Conservation (phyloP, 2,888 invertebrate species). For the Clusia tigrina region DNA sequence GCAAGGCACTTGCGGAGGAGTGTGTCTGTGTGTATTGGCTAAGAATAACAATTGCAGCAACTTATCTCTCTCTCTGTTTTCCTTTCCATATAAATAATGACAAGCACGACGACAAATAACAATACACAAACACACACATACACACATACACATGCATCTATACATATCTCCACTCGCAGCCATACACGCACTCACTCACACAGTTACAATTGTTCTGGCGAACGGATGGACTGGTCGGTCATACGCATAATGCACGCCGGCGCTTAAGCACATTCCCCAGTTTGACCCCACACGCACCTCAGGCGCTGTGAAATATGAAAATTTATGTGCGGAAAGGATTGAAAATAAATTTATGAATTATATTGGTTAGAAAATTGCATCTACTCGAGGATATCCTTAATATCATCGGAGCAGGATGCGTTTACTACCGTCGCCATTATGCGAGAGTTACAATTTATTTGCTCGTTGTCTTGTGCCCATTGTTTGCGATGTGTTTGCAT, state of each 20-base stretch:
- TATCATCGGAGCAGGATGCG: constrained; percentile 52
- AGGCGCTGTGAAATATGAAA: constrained; percentile 51
- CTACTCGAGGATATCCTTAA: constrained; percentile 57
- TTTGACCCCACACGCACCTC: background rate
- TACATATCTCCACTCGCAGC: constrained; percentile 9
- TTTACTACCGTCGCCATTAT: constrained; percentile 9
- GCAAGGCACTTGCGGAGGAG: too few species aligned
- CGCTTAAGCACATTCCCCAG: too few species aligned
- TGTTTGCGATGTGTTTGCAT: background rate
- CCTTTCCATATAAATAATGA: constrained; percentile 58
- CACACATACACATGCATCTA: constrained; percentile 15
- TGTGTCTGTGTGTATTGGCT: constrained; percentile 14
- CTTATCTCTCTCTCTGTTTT: constrained; percentile 36
- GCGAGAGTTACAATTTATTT: background rate
- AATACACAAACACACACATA: constrained; percentile 39
- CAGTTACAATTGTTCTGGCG: background rate
- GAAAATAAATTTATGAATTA: constrained; percentile 62
- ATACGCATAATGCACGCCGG: too few species aligned
- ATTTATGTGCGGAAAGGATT: constrained; percentile 62
- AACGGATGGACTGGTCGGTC: background rate
- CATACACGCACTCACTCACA: constrained; percentile 14
- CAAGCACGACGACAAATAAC: constrained; percentile 59
- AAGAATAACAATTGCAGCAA: constrained; percentile 24
- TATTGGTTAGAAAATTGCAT: constrained; percentile 62
- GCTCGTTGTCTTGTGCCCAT: background rate